These are phyloP conservation scores for Zaprionus inermis DNA, from an alignment of 1,140 invertebrate genomes.

Conservation along the genomic window DNA sequence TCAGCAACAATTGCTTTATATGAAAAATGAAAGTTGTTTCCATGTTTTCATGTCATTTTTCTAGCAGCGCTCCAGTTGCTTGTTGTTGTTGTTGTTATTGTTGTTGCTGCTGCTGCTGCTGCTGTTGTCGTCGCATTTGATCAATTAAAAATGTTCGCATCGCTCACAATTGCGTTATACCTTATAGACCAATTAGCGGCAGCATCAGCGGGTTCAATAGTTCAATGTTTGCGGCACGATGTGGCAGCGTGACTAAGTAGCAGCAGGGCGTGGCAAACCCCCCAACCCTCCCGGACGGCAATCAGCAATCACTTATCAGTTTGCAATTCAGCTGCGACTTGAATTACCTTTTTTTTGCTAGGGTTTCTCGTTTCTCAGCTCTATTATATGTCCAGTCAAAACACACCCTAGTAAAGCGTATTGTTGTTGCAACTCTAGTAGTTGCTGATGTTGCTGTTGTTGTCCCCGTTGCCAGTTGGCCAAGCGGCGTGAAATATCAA, in stretches of 20 bases:
- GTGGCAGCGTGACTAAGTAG: conserved; percentile 38
- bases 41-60: conserved; percentile 52
- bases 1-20: conserved; percentile 45
- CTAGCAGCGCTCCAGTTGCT: conserved; percentile 23
- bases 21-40: conserved; percentile 80
- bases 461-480: conserved; percentile 43
- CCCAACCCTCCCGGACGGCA: background rate
- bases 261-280: background rate
- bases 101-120: conserved; percentile 17
- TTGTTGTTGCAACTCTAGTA: conserved; percentile 11
- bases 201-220: conserved; percentile 58
- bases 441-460: conserved; percentile 36
- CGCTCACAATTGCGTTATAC: conserved; percentile 56
- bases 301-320: conserved; percentile 2
- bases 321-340: conserved; percentile 15
- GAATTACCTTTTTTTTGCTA: conserved; percentile 26
- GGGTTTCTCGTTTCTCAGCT: conserved; percentile 17
- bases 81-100: conserved; percentile 8
- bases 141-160: conserved; percentile 62
- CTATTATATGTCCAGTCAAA: conserved; percentile 58
- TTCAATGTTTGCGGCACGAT: conserved; percentile 63
- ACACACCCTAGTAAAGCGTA: conserved; percentile 52
- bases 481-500: conserved; percentile 75
- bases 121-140: conserved; percentile 65
- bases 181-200: conserved; percentile 69